phyloP scores from a whole-genome alignment of 2,797 vertebrate genomes.

The Crypturellus tataupa region DNA sequence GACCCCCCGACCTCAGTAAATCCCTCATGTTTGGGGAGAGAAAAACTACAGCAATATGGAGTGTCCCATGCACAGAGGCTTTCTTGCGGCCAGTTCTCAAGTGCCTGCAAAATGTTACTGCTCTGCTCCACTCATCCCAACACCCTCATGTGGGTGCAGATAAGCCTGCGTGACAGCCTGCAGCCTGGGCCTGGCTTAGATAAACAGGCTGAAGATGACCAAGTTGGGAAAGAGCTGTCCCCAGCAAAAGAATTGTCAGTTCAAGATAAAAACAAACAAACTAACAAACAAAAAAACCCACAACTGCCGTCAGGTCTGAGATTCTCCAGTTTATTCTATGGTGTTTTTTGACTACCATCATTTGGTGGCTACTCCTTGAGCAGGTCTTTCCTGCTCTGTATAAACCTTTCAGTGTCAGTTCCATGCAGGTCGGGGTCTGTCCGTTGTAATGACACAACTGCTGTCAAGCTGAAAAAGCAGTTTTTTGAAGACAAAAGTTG shows the following conservation, averaged over 20 bases:
- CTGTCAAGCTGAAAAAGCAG: not conserved
- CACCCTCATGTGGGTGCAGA: accelerated
- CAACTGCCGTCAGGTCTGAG: not conserved
- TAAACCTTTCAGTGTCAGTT: not conserved
- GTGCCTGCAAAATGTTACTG: not conserved
- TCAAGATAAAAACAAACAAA: not conserved
- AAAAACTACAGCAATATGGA: not conserved
- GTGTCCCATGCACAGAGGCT: not conserved
- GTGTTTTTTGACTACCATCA: not conserved
- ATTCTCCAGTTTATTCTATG: not conserved
- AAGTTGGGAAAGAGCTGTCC: not conserved
- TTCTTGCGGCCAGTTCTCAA: not conserved
- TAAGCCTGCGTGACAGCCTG: accelerated
- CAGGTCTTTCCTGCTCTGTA: not conserved
- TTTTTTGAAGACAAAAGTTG: not conserved
- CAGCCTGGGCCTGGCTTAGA: not conserved
- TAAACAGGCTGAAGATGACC: not conserved
- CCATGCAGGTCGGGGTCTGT: not conserved
- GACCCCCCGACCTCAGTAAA: not conserved
- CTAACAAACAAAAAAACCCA: too few species aligned
- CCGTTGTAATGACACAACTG: not conserved
- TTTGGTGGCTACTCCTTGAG: not conserved
- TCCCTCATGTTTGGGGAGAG: not conserved
- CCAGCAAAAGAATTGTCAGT: not conserved
- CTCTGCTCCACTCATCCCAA: not conserved